Percentiles rank a stretch among this genome's conserved stretches.
These are phyloP conservation scores for Clarias macrocephalus DNA, from an alignment of 2,113 vertebrate species.

Conservation along the genomic window DNA sequence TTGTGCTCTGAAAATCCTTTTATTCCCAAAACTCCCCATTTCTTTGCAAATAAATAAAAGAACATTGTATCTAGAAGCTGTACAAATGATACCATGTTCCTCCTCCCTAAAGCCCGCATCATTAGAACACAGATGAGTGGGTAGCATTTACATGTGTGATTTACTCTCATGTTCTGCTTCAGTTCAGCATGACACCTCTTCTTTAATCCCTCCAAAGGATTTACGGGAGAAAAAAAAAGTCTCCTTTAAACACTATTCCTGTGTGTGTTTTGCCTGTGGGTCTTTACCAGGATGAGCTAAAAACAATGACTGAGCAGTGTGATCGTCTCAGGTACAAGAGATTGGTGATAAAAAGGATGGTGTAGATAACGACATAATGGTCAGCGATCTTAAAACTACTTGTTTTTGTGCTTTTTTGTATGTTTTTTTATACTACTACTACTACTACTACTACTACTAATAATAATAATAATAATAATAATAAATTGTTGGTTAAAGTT, in stretches of 20 bases:
- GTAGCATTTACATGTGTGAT: slow-evolving; percentile 13
- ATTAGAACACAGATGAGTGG: slow-evolving; percentile 20
- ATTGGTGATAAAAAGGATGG: neutral
- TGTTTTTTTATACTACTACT: too few relatives aligned
- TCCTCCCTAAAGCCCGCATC: neutral
- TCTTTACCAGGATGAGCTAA: slow-evolving; percentile 7
- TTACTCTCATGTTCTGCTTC: slow-evolving; percentile 17
- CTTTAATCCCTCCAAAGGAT: slow-evolving; percentile 5
- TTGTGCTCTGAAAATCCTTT: slow-evolving; percentile 12
- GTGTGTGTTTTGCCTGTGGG: slow-evolving; percentile 17
- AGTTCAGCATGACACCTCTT: neutral
- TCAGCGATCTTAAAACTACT: too few relatives aligned
- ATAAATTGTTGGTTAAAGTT: neutral
- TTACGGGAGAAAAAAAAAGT: neutral
- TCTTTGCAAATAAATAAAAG: neutral
- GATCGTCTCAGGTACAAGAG: neutral
- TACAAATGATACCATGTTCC: neutral
- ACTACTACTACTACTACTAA: neutral
- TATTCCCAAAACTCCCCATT: neutral
- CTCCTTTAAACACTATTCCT: neutral
- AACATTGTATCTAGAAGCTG: neutral
- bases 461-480: neutral
- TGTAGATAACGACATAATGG: too few relatives aligned
- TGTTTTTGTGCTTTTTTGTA: too few relatives aligned
- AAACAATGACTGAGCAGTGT: neutral